These are phyloP conservation scores for Hippocampus guttulatus DNA, from an alignment of 2,113 vertebrate species.

Conservation along the genomic window DNA sequence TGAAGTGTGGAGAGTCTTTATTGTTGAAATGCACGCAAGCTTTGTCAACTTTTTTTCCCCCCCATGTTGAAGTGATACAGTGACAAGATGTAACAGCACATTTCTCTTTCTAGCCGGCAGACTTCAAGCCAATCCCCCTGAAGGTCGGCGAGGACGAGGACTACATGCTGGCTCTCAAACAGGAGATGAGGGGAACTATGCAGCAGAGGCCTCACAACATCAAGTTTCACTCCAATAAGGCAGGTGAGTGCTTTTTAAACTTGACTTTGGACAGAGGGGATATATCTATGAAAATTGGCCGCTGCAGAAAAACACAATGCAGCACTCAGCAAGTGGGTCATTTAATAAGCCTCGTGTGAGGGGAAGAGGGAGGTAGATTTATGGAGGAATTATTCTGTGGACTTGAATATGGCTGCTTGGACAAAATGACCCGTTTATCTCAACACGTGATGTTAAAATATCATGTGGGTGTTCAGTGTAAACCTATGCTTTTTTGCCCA, in stretches of 20 bases:
- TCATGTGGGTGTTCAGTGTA: too few relatives aligned
- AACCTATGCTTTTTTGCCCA: too few relatives aligned
- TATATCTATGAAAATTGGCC: neutral
- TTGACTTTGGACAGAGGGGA: constrained; percentile 6
- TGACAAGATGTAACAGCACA: neutral
- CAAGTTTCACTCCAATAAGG: constrained; percentile 56
- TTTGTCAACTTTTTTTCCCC: too few relatives aligned
- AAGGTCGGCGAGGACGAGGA: constrained; percentile 81
- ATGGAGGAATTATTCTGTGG: constrained; percentile 20
- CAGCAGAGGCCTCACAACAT: constrained; percentile 80
- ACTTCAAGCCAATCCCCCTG: constrained; percentile 83
- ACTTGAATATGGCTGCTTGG: neutral
- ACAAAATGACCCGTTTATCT: too few relatives aligned
- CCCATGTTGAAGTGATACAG: too few relatives aligned
- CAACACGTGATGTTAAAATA: too few relatives aligned
- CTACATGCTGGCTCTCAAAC: constrained; percentile 87
- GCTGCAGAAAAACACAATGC: constrained; percentile 33
- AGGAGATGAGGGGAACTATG: constrained; percentile 82
- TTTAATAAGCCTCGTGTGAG: constrained; percentile 38
- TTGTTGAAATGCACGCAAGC: too few relatives aligned
- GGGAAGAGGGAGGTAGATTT: constrained; percentile 9
- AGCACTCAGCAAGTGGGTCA: constrained; percentile 43
- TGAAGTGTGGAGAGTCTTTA: too few relatives aligned
- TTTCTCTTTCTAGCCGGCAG: constrained; percentile 50
- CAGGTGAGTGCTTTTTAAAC: constrained; percentile 67